Evolutionary conservation across 2,888 invertebrate genomes (phyloP), one percentile per base, ranked within the genome.

Genomic region (Cenopis cana): DNA sequence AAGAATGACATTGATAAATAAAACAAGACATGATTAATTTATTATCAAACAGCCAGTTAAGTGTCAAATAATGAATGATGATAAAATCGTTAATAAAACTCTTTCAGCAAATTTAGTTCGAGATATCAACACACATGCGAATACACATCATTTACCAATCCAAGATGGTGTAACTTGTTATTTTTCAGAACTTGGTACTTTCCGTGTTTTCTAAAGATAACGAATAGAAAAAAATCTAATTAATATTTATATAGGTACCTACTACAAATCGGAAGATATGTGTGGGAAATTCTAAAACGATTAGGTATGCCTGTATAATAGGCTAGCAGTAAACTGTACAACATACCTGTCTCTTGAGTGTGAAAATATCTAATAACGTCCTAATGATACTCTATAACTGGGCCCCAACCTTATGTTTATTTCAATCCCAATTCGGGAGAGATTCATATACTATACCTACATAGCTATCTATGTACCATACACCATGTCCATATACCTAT

Each of bases 181-280:
- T 33, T 33, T 33, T 33, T 89, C 86, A 89, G 78, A 88, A 80
- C 78, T 85, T 75, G 76, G 87, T 82, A 77, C 83, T 83, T 84
- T 84, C 86, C 82, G 79, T 84, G 78, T 80, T 82, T 82, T 87
- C 90, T 90, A 49, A 85, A 85, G 77, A 82, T 85, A 85, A 84
- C 78, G 81, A 83, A 84, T 85, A 77, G 36, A n/a, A 56, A 18
- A 36, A 56, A 41, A 50, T 62, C 18, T 18, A 14, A 18, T 14
- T 62, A 46, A 41, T 41, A 2, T 55, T 33, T 20, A 18, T 14
- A 29, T 6, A 33, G n/a, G n/a, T 12, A 20, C 46, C 6, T 12
- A 49, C 49, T 46, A n/a, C n/a, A 29, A 61, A 49, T 18, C 11
- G 49, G 6, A 6, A 29, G 49, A 17, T 33, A 33, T 5, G 33